Evolutionary conservation across 92 coral and sea anemone species (phyloP).

Genomic region (Parazoanthus darwini): DNA sequence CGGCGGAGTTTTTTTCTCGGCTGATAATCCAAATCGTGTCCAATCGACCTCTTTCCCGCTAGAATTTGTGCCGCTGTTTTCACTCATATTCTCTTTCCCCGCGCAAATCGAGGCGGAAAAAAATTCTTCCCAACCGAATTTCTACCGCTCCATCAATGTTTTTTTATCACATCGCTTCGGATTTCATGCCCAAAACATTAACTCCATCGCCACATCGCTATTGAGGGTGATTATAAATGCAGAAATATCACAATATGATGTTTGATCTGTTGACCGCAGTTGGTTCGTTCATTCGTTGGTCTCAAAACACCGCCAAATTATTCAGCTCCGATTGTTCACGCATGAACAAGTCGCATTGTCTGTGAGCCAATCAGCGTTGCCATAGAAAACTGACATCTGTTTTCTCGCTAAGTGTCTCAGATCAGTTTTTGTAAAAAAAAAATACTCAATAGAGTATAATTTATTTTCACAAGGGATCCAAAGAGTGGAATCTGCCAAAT

Average conservation of each 20-base stretch:
- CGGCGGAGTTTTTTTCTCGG: slow-evolving; percentile 28
- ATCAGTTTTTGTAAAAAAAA: neutral
- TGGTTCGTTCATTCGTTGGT: slow-evolving; percentile 4
- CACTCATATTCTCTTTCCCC: slow-evolving; percentile 33
- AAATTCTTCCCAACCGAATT: slow-evolving; percentile 17
- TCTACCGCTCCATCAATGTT: slow-evolving; percentile 8
- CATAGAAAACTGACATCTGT: slow-evolving; percentile 39
- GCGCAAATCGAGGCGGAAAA: slow-evolving; percentile 15
- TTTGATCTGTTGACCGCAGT: slow-evolving; percentile 36
- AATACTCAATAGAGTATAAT: no score
- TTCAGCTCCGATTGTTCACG: slow-evolving; percentile 11
- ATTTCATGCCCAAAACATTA: slow-evolving; percentile 2
- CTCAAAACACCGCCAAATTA: neutral
- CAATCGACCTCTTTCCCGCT: slow-evolving; percentile 31
- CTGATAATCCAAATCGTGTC: slow-evolving; percentile 40
- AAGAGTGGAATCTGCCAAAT: neutral
- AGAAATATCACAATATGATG: slow-evolving; percentile 16
- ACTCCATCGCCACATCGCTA: slow-evolving; percentile 35
- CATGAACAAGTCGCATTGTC: slow-evolving; percentile 43
- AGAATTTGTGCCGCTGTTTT: slow-evolving; percentile 4
- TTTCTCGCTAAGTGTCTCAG: neutral
- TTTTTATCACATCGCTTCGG: slow-evolving; percentile 28
- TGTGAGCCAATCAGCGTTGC: slow-evolving; percentile 39
- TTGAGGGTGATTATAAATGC: slow-evolving; percentile 36
- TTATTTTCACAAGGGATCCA: neutral